Evolutionary conservation across 2,888 invertebrate species (phyloP), one percentile per base, ranked within the genome.

Genomic region (Agrochola litura): DNA sequence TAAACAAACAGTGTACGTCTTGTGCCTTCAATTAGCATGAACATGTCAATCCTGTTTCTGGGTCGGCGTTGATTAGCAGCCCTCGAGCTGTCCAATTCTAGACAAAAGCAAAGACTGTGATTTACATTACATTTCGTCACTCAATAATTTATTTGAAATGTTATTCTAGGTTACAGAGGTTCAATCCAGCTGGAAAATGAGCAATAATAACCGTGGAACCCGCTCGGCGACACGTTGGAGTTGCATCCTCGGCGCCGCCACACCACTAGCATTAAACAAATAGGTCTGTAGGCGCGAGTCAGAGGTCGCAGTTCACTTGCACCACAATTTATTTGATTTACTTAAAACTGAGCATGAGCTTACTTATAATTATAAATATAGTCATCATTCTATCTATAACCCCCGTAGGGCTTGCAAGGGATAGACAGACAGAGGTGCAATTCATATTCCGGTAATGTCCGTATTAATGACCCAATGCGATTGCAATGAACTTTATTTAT

Each of bases 191-290:
- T 70, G 56, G 77, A 87, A 87, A 88, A 85, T 85, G 19, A 81
- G 78, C 74, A 74, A 79, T 82, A 84, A 88, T 85, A 81, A 79
- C 66, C 70, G 77, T 88, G 76, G 79, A 81, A 78, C 81, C 72
- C 25, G 56, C 71, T 83, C 75, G 67, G 79, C 75, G 85, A 85
- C 81, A 83, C 77, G 82, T 80, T 58, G 77, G 46, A 60, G 85
- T 83, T 85, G 85, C 77, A 79, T 83, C 85, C 78, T 82, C 78
- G 76, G 58, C 69, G 72, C 77, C 65, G 54, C 19, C 75, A 64
- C 66, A 77, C 76, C 70, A 80, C 83, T 86, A 88, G 66, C 81
- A 87, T 85, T 88, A 85, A 87, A 85, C 77, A 87, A 87, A 85
- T 87, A 83, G 76, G 74, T 81, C 80, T 75, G 65, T 76, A 83